Evolutionary conservation across 1,140 invertebrate species (phyloP).

Genomic region (Drosophila chauvacae): DNA sequence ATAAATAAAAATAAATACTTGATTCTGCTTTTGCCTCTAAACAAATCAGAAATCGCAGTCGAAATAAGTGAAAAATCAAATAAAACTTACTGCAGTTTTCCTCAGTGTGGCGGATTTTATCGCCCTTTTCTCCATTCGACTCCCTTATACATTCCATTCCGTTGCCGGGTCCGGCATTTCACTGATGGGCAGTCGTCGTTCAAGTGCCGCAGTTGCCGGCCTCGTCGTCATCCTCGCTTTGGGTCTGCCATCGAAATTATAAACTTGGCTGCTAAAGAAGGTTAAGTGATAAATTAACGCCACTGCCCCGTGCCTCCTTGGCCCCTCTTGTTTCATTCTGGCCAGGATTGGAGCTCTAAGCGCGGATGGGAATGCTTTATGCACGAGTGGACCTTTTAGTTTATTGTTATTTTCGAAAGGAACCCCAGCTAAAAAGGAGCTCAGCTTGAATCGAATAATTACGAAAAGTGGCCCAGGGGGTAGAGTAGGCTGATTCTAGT

Average conservation of each 20-base stretch:
- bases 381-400: constrained; percentile 78
- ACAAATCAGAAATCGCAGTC: too few relatives aligned
- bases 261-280: constrained; percentile 81
- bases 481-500: background rate
- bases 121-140: constrained; percentile 12
- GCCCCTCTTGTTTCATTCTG: constrained; percentile 11
- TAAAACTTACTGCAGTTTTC: background rate
- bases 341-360: constrained; percentile 15
- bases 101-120: constrained; percentile 10
- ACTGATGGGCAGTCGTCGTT: constrained; percentile 79
- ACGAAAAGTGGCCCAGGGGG: constrained; percentile 39
- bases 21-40: too few relatives aligned
- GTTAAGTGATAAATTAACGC: constrained; percentile 82
- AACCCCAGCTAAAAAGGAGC: constrained; percentile 32
- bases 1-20: too few relatives aligned
- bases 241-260: constrained; percentile 69
- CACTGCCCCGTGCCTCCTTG: constrained; percentile 42
- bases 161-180: constrained; percentile 39
- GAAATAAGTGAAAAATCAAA: too few relatives aligned
- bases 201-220: constrained; percentile 61
- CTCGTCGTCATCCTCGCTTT: constrained; percentile 46
- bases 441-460: constrained; percentile 48
- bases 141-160: constrained; percentile 30
- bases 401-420: constrained; percentile 74
- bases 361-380: constrained; percentile 69